Conservation (phyloP, 2,113 vertebrate species). For the Nycticebus coucang region DNA sequence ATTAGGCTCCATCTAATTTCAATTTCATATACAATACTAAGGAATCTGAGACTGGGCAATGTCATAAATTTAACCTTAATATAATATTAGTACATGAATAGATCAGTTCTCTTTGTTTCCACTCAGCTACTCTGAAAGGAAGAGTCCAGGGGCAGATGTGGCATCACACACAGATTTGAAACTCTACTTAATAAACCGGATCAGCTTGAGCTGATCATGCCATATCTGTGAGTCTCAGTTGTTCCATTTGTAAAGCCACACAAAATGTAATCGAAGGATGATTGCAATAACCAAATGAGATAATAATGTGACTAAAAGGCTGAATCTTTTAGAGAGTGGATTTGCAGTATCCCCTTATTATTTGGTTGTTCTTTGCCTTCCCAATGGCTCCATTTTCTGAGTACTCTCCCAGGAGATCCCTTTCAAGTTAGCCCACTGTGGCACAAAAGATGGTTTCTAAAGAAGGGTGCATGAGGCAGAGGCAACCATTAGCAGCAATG, state of each 20-base stretch:
- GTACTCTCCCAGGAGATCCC: background rate
- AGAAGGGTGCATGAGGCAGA: background rate
- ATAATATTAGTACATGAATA: background rate
- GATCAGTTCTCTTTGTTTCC: background rate
- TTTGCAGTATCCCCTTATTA: background rate
- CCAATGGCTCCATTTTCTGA: background rate
- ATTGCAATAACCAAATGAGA: background rate
- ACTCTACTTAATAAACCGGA: background rate
- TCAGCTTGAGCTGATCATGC: background rate
- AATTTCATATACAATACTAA: background rate
- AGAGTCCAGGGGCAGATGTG: background rate
- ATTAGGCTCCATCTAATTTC: background rate
- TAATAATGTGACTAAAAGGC: background rate
- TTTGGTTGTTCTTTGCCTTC: background rate
- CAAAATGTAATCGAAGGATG: conserved; percentile 15
- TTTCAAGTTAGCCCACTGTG: background rate
- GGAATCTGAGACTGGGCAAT: background rate
- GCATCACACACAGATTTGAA: background rate
- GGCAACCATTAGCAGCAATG: background rate
- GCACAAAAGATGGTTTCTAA: background rate
- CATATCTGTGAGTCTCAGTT: background rate
- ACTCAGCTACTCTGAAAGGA: background rate
- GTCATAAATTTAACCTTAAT: background rate
- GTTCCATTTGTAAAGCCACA: conserved; percentile 25
- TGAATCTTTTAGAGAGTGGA: background rate